Conservation (phyloP, 2,797 vertebrate genomes). For the Spinibarbus caldwelli region DNA sequence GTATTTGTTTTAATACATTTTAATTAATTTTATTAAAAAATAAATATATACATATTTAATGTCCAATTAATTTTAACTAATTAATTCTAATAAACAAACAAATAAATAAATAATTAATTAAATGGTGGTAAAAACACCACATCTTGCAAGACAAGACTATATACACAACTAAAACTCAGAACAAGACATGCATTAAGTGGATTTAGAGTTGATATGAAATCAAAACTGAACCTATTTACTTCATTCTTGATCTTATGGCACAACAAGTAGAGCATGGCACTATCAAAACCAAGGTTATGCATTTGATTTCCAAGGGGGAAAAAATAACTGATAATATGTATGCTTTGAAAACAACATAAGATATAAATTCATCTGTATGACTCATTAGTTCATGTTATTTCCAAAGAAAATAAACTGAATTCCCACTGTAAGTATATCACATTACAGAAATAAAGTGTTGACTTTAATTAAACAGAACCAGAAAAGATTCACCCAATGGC, state of each 20-base stretch:
- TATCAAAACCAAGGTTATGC: not conserved
- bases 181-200: not conserved
- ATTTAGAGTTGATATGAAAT: not conserved
- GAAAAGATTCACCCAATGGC: not conserved
- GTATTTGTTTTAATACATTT: no score
- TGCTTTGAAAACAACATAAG: not conserved
- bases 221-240: not conserved
- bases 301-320: not conserved
- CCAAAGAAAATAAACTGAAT: not conserved
- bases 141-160: no score
- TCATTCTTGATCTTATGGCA: not conserved
- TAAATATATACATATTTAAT: no score
- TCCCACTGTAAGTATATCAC: not conserved
- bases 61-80: no score
- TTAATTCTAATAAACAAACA: no score
- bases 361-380: not conserved
- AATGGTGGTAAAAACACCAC: no score
- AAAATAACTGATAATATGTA: not conserved
- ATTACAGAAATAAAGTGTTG: not conserved
- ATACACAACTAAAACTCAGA: no score
- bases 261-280: not conserved
- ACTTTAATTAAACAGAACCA: not conserved
- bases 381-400: not conserved
- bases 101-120: no score
- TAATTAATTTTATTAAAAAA: no score